Evolutionary conservation across 2,113 vertebrate species (phyloP), one percentile per base, ranked within the genome.

Genomic region (Ceyx cyanopectus): DNA sequence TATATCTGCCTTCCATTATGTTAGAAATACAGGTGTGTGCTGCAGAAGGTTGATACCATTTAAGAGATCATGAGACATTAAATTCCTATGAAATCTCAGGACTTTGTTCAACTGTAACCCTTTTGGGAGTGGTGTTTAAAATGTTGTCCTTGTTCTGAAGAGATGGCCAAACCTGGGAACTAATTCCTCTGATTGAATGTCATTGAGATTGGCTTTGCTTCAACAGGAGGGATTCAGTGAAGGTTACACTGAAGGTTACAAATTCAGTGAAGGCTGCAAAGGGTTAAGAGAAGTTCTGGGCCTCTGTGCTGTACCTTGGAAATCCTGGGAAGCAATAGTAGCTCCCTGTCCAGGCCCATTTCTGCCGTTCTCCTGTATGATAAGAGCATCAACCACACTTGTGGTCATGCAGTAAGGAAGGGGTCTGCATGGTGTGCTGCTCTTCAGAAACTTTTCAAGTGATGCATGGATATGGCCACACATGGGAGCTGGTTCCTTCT

Each of bases 31-130:
- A 70, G 43, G 19, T 9, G 4, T 60, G 48, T 74, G 51, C 68
- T 94, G 48, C 51, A 85, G 67, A 60, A 78, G n/a, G 46, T 46
- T 57, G 46, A 66, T 67, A 23, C 29, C 6, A 2, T 87, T 29
- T 80, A 70, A 62, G 30, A 93, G 10, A 74, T 60, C 24, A 14
- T 30, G 46, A 69, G 54, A 43, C 12, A 2, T 21, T 89, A 74
- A 70, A 80, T 82, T 81, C 56, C 68, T 80, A 5, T 61, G 40
- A 85, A 78, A 80, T 89, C 75, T 93, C 87, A 91, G 94, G 91
- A 67, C 45, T 67, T 93, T 60, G 30, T 73, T 74, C 76, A 85
- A 10, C 34, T 68, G 17, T 73, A 83, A 85, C 34, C 43, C n/a
- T 78, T 82, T 57, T 66, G 14, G 14, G 69, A 19, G 19, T 51